phyloP scores from a whole-genome alignment of 2,113 vertebrate genomes.

The Dunckerocampus dactyliophorus region DNA sequence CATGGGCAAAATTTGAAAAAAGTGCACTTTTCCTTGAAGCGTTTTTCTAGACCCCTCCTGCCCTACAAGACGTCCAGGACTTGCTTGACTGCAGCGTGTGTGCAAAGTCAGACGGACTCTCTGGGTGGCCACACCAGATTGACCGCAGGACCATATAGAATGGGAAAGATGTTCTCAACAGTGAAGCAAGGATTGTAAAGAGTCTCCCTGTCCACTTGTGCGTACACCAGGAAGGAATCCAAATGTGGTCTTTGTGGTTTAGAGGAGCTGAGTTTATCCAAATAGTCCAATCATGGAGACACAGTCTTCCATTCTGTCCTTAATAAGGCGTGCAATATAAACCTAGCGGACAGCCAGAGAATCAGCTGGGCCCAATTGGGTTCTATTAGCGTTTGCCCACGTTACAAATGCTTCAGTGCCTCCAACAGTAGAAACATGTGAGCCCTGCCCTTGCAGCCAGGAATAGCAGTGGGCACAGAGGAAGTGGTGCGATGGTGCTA shows the following conservation, averaged over 20 bases:
- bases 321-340: slow-evolving; percentile 36
- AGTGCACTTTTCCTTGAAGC: no score
- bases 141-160: slow-evolving; percentile 35
- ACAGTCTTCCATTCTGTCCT: slow-evolving; percentile 25
- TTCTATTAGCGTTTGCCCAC: slow-evolving; percentile 28
- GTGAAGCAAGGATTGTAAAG: slow-evolving; percentile 33
- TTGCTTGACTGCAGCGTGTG: background rate
- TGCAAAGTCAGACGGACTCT: slow-evolving; percentile 18
- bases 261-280: slow-evolving; percentile 7
- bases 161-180: slow-evolving; percentile 27
- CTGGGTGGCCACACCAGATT: slow-evolving; percentile 38
- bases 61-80: no score
- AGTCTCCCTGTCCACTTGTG: background rate
- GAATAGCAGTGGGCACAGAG: slow-evolving; percentile 26
- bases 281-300: slow-evolving; percentile 24
- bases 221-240: slow-evolving; percentile 6
- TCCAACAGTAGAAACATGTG: slow-evolving; percentile 11
- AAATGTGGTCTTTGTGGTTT: slow-evolving; percentile 8
- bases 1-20: no score
- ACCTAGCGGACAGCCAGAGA: slow-evolving; percentile 16
- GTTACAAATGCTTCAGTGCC: background rate
- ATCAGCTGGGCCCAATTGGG: slow-evolving; percentile 20
- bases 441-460: slow-evolving; percentile 32
- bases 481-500: slow-evolving; percentile 49
- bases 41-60: no score